Conservation (phyloP, 2,113 vertebrate species). For the Scomber japonicus region DNA sequence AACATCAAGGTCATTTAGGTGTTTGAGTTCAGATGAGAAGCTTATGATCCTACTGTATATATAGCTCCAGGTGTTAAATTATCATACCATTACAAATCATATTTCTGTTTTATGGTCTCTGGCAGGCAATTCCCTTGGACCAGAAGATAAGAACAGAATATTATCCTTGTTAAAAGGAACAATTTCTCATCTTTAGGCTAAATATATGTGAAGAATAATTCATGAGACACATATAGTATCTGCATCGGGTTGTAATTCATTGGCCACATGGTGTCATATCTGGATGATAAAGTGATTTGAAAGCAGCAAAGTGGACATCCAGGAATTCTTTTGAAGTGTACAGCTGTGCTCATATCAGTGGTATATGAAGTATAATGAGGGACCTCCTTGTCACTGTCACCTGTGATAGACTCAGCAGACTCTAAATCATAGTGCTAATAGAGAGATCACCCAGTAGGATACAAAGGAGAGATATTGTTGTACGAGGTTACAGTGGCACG, state of each 20-base stretch:
- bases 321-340: conserved; percentile 57
- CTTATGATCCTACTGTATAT: conserved; percentile 17
- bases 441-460: conserved; percentile 60
- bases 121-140: neutral
- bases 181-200: conserved; percentile 58
- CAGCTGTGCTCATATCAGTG: conserved; percentile 53
- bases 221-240: conserved; percentile 56
- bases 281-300: conserved; percentile 61
- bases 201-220: conserved; percentile 70
- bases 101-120: conserved; percentile 8
- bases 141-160: conserved; percentile 29
- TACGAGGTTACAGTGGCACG: conserved; percentile 22
- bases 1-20: conserved; percentile 36
- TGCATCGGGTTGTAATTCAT: conserved; percentile 50
- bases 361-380: conserved; percentile 70
- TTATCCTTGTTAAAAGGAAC: conserved; percentile 55
- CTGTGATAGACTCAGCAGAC: conserved; percentile 70
- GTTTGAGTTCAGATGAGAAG: conserved; percentile 26
- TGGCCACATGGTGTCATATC: conserved; percentile 58
- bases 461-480: conserved; percentile 44
- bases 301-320: conserved; percentile 54
- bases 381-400: conserved; percentile 66
- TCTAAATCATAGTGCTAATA: conserved; percentile 66
- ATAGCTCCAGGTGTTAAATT: conserved; percentile 37
- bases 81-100: conserved; percentile 27